Evolutionary conservation across 2,797 vertebrate genomes (phyloP), one percentile per base, ranked within the genome.

Genomic region (Huso huso): DNA sequence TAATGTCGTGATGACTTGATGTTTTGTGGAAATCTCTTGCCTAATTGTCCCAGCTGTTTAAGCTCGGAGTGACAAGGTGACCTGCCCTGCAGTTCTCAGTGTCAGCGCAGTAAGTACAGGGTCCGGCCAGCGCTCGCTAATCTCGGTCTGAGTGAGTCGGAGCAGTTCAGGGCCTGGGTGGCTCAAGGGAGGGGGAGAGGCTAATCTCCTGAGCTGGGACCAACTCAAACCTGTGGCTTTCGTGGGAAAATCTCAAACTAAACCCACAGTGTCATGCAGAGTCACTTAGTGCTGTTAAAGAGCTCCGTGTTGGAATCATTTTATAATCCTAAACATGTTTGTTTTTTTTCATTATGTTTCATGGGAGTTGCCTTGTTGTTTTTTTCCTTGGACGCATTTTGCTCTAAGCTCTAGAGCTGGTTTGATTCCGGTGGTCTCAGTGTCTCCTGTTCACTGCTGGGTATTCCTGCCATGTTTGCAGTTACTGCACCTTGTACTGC

Each of bases 121-220:
- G 37, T 62, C 66, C 10, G 50, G 11, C 48, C 59, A 18, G 11
- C 7, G 15, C 48, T 6, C 48, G 8, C 23, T 23, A 53, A 18
- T 61, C 11, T 8, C 15, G 64, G 48, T 66, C 61, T 72, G 68
- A 59, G 64, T 55, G 67, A 69, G 18, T 65, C 64, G 71, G 51
- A 63, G 55, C 67, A 72, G 70, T 78, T 10, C 77, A 79, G 74
- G 79, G 80, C 64, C 73, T 73, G 77, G 84, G 81, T 78, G 69
- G 61, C 23, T 37, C 23, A 37, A 10, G 78, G 76, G 78, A 74
- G 79, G 73, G 68, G 71, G 72, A 78, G 78, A 80, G 86, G 83
- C 87, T 89, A 90, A 91, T 88, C 86, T 88, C 84, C 87, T 89
- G 87, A 90, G 89, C 86, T 77, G 83, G 86, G 89, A 90, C 84